These are phyloP conservation scores for Mustela nigripes DNA, from an alignment of 2,113 vertebrate species.

Conservation along the genomic window DNA sequence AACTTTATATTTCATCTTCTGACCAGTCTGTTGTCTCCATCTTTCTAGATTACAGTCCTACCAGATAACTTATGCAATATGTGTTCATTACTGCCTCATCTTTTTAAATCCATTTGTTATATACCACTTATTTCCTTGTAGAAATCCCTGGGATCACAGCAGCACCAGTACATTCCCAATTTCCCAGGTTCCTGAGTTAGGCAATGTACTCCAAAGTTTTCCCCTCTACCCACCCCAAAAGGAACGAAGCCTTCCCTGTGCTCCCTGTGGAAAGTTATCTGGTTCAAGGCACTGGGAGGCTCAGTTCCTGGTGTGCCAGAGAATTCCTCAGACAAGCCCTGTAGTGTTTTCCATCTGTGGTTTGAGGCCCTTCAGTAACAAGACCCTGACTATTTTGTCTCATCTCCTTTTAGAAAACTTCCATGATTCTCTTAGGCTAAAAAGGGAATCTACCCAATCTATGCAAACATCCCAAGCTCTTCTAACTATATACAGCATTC, in stretches of 20 bases:
- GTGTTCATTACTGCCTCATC: background rate
- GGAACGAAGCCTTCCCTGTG: background rate
- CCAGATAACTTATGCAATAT: background rate
- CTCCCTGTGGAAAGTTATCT: slow-evolving; percentile 34
- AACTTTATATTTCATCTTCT: background rate
- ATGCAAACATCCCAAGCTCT: slow-evolving; percentile 29
- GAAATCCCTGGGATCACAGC: background rate
- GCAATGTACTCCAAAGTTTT: background rate
- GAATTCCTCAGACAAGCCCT: slow-evolving; percentile 45
- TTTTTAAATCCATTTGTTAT: slow-evolving; percentile 8
- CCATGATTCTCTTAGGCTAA: slow-evolving; percentile 39
- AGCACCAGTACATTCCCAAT: background rate
- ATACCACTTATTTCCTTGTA: background rate
- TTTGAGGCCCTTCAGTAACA: slow-evolving; percentile 43
- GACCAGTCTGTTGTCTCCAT: background rate
- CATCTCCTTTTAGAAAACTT: slow-evolving; percentile 47
- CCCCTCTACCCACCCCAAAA: background rate
- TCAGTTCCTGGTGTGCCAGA: slow-evolving; percentile 24
- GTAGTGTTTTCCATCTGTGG: slow-evolving; percentile 65
- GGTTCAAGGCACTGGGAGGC: background rate
- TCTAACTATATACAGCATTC: slow-evolving; percentile 33
- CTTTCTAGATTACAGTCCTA: background rate
- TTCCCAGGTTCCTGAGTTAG: background rate
- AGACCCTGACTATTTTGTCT: slow-evolving; percentile 57
- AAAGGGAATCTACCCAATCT: slow-evolving; percentile 57